Percentiles rank a stretch among this genome's conserved stretches.
Conservation (phyloP, 2,888 invertebrate species). For the Patella depressa region DNA sequence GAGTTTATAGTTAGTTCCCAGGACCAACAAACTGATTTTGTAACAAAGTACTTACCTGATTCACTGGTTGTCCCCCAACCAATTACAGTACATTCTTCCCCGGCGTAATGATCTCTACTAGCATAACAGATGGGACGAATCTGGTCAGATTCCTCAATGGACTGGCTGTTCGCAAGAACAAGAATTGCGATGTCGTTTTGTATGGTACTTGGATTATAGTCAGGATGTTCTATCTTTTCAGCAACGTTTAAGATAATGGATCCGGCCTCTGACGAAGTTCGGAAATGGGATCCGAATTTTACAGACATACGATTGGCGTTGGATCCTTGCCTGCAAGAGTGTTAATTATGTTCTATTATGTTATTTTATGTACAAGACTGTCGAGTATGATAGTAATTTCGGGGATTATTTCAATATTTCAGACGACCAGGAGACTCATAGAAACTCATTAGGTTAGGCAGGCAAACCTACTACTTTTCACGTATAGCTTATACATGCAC, state of each 20-base stretch:
- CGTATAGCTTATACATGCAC: no score
- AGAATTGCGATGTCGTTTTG: slow-evolving; percentile 42
- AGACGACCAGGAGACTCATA: no score
- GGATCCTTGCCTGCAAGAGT: not conserved
- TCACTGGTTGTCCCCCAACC: slow-evolving; percentile 31
- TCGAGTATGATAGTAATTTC: no score
- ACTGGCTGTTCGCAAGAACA: slow-evolving; percentile 16
- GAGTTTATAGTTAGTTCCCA: no score
- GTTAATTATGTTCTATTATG: no score
- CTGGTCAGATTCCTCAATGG: slow-evolving; percentile 12
- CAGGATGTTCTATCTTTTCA: slow-evolving; percentile 21
- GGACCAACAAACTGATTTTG: no score
- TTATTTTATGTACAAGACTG: no score
- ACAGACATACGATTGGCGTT: not conserved
- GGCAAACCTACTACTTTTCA: no score
- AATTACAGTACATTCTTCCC: slow-evolving; percentile 24
- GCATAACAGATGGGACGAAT: slow-evolving; percentile 28
- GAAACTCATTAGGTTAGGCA: no score
- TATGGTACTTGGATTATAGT: slow-evolving; percentile 34
- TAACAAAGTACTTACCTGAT: slow-evolving; percentile 1
- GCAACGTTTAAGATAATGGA: not conserved
- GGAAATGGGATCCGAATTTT: not conserved
- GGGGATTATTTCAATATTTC: no score
- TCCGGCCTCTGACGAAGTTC: not conserved
- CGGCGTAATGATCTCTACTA: slow-evolving; percentile 16